Conservation (phyloP, 2,888 invertebrate species). For the Pheosia gnoma region DNA sequence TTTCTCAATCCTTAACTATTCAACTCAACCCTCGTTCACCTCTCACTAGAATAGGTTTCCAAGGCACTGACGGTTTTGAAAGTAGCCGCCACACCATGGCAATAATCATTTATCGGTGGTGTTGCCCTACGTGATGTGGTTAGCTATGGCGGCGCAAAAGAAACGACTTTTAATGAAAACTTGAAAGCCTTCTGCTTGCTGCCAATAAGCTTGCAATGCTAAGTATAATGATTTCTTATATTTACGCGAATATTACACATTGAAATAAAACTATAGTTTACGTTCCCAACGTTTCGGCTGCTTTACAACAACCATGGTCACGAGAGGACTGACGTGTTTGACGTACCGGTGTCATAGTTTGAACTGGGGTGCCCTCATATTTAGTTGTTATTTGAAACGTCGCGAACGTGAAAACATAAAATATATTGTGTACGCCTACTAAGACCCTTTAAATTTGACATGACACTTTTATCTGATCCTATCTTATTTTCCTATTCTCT, state of each 20-base stretch:
- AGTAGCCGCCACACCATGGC: slow-evolving; percentile 53
- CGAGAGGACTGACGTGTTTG: too few species aligned
- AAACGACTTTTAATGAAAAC: slow-evolving; percentile 42
- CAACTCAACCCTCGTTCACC: slow-evolving; percentile 26
- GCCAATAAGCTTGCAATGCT: slow-evolving; percentile 34
- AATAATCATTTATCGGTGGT: slow-evolving; percentile 65
- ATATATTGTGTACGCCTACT: not conserved
- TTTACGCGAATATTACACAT: not conserved
- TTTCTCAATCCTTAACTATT: slow-evolving; percentile 14
- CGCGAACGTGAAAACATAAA: too few species aligned
- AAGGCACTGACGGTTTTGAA: slow-evolving; percentile 57
- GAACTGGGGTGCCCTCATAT: too few species aligned
- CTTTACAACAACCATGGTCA: too few species aligned
- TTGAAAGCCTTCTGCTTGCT: slow-evolving; percentile 35
- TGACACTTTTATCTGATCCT: too few species aligned
- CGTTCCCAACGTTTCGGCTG: too few species aligned
- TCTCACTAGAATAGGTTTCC: slow-evolving; percentile 26
- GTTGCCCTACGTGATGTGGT: slow-evolving; percentile 59
- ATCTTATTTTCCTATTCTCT: too few species aligned
- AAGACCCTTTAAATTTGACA: too few species aligned
- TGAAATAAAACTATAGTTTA: too few species aligned
- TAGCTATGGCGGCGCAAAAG: slow-evolving; percentile 43
- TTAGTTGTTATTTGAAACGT: too few species aligned
- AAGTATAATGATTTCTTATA: slow-evolving; percentile 13
- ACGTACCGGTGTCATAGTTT: too few species aligned